Conservation (phyloP, 2,113 vertebrate genomes). For the Rafetus swinhoei region DNA sequence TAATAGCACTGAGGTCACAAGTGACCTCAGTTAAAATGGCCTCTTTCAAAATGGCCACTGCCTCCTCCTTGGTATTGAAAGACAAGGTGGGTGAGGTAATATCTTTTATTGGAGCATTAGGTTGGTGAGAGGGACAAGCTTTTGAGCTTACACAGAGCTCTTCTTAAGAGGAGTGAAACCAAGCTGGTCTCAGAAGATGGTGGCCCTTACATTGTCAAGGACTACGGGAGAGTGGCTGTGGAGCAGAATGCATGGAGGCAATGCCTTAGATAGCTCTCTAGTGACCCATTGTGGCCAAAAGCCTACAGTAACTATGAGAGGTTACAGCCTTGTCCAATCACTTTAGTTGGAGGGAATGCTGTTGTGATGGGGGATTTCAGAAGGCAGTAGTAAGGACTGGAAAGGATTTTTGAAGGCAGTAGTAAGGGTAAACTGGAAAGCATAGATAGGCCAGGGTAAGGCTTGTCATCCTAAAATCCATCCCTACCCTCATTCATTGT, state of each 20-base stretch:
- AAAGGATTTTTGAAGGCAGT: neutral
- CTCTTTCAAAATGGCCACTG: neutral
- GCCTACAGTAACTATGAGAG: neutral
- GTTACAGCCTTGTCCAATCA: neutral
- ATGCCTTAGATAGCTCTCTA: neutral
- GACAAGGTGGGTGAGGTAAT: neutral
- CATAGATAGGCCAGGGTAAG: neutral
- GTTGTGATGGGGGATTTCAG: neutral
- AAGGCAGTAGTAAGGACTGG: neutral
- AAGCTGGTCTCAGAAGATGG: neutral
- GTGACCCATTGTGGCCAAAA: neutral
- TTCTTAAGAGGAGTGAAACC: neutral
- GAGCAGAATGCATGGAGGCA: neutral
- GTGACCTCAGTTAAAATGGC: neutral
- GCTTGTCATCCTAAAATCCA: neutral
- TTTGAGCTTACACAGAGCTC: neutral
- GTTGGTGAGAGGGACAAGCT: neutral
- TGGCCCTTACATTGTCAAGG: neutral
- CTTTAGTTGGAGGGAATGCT: accelerated
- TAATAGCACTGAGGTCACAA: neutral
- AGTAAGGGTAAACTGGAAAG: neutral
- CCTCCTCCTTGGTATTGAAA: neutral
- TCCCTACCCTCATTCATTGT: neutral
- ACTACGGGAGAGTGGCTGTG: neutral
- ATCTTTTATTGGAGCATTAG: neutral